Evolutionary conservation across 1,140 invertebrate genomes (phyloP).

Genomic region (Hormaphis cornu): DNA sequence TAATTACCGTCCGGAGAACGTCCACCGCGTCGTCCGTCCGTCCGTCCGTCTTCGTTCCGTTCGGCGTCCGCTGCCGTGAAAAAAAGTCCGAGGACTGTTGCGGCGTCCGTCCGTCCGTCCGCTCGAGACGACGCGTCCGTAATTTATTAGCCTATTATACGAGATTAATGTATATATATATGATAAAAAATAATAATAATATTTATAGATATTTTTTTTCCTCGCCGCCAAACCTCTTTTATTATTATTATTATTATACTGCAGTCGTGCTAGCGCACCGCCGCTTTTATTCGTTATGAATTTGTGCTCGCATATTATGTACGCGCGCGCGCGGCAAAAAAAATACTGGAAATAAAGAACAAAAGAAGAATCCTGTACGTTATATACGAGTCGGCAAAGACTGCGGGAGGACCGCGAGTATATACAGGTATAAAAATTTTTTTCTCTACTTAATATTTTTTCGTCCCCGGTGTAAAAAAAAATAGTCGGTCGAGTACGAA

Average conservation of each 20-base stretch:
- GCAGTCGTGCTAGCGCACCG: not conserved
- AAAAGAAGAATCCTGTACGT: constrained; percentile 21
- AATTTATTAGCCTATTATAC: constrained; percentile 20
- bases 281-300: not conserved
- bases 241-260: not conserved
- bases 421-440: not conserved
- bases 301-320: not conserved
- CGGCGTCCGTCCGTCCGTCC: too few species aligned
- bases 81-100: too few species aligned
- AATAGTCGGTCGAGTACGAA: too few species aligned
- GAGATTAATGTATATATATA: constrained; percentile 5
- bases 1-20: too few species aligned
- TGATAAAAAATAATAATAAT: not conserved
- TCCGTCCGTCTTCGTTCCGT: not conserved
- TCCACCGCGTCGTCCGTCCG: too few species aligned
- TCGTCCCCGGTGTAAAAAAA: not conserved
- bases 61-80: not conserved
- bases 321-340: not conserved
- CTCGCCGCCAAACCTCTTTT: not conserved
- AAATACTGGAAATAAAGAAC: constrained; percentile 14
- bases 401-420: not conserved
- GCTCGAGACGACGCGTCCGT: not conserved
- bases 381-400: not conserved
- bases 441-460: not conserved
- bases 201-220: not conserved